These are phyloP conservation scores for Pycnomerus fuliginosus DNA, from an alignment of 2,888 invertebrate species.

Conservation along the genomic window DNA sequence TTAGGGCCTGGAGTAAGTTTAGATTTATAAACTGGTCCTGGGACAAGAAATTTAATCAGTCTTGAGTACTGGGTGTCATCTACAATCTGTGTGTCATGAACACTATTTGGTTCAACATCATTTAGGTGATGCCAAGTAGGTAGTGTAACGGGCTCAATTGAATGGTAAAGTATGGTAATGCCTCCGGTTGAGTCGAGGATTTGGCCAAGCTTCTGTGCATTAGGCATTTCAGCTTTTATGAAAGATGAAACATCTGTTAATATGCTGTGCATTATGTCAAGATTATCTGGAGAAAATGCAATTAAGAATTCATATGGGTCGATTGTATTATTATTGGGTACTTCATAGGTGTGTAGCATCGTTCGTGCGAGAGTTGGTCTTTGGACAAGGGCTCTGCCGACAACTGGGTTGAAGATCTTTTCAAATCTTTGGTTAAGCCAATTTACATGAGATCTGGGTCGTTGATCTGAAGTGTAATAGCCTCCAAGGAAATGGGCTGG, in stretches of 20 bases:
- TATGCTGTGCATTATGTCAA: neutral
- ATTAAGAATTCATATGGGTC: neutral
- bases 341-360: neutral
- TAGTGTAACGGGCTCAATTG: neutral
- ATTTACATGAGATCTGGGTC: neutral
- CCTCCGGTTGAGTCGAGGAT: neutral
- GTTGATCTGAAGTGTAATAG: neutral
- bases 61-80: neutral
- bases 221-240: neutral
- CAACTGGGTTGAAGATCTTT: neutral
- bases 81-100: neutral
- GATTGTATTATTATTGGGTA: neutral
- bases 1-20: neutral
- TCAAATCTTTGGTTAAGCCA: neutral
- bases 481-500: no score
- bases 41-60: neutral
- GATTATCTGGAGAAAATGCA: neutral
- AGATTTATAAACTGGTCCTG: neutral
- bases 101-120: neutral
- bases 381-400: neutral
- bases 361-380: neutral
- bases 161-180: neutral
- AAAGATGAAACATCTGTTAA: neutral
- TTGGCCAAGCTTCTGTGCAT: neutral
- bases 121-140: neutral